These are phyloP conservation scores for Deroplatys truncata DNA, from an alignment of 2,888 invertebrate genomes.

Conservation along the genomic window DNA sequence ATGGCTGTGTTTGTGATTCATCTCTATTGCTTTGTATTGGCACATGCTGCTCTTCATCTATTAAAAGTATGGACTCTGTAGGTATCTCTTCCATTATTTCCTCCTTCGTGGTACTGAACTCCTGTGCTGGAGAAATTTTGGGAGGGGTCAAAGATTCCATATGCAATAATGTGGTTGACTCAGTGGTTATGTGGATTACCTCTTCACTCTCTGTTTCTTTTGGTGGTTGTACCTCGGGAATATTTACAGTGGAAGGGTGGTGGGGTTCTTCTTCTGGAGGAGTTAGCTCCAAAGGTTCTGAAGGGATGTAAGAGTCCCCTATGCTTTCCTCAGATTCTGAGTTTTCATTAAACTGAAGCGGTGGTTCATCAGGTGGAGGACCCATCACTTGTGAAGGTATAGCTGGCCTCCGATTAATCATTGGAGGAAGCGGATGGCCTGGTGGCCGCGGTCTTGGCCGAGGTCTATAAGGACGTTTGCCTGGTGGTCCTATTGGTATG, in stretches of 20 bases:
- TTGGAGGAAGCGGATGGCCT: background rate
- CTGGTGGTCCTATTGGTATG: slow-evolving; percentile 47
- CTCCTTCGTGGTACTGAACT: background rate
- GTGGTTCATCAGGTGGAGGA: background rate
- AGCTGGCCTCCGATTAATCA: background rate
- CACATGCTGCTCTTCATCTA: background rate
- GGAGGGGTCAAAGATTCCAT: background rate
- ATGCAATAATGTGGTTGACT: background rate
- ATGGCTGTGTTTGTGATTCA: background rate
- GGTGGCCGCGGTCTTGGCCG: background rate
- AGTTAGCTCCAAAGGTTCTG: background rate
- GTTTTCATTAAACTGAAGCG: background rate
- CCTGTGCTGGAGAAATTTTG: background rate
- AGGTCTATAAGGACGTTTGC: slow-evolving; percentile 34
- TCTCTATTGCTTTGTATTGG: background rate
- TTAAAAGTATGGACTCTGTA: background rate
- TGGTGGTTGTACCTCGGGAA: background rate
- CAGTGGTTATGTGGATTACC: background rate
- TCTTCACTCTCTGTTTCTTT: background rate
- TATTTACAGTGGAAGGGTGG: background rate
- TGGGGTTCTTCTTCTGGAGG: background rate
- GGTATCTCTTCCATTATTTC: background rate
- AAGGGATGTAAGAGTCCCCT: background rate
- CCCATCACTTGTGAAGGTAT: background rate
- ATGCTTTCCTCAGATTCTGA: background rate